Percentiles rank a stretch among this genome's conserved stretches.
These are phyloP conservation scores for Hydra vulgaris DNA, from an alignment of 30 jellyfish, hydroid and myxozoan genomes.

Conservation along the genomic window DNA sequence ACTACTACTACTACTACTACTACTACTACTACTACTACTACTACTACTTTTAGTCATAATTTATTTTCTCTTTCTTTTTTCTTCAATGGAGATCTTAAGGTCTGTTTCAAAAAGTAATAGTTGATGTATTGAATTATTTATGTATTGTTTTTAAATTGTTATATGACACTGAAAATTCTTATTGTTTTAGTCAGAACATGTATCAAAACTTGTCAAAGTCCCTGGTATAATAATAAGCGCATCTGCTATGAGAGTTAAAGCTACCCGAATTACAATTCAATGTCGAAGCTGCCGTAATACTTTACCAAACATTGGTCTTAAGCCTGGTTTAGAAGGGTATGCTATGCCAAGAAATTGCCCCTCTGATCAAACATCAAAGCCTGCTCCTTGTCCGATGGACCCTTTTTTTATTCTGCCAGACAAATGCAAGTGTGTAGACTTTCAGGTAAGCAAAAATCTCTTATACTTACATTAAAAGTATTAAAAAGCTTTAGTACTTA, in stretches of 20 bases:
- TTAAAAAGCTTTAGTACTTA: background rate
- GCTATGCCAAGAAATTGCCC: slow-evolving; percentile 96
- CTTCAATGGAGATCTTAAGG: no score
- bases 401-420: slow-evolving; percentile 97
- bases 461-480: background rate
- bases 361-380: slow-evolving; percentile 89
- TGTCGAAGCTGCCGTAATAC: slow-evolving; percentile 91
- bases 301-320: slow-evolving; percentile 69
- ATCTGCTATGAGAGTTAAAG: slow-evolving; percentile 93
- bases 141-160: no score
- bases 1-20: no score
- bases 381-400: slow-evolving; percentile 97
- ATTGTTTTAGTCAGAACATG: slow-evolving; percentile 74
- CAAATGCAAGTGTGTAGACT: slow-evolving; percentile 98
- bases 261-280: slow-evolving; percentile 80
- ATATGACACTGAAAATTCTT: background rate
- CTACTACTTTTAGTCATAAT: no score
- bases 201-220: slow-evolving; percentile 77
- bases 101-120: no score
- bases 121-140: no score
- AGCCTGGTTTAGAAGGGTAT: slow-evolving; percentile 95
- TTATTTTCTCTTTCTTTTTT: no score
- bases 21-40: no score
- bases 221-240: slow-evolving; percentile 98
- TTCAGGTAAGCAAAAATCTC: slow-evolving; percentile 48